Evolutionary conservation across 2,888 invertebrate genomes (phyloP).

Genomic region (Exocentrus adspersus): DNA sequence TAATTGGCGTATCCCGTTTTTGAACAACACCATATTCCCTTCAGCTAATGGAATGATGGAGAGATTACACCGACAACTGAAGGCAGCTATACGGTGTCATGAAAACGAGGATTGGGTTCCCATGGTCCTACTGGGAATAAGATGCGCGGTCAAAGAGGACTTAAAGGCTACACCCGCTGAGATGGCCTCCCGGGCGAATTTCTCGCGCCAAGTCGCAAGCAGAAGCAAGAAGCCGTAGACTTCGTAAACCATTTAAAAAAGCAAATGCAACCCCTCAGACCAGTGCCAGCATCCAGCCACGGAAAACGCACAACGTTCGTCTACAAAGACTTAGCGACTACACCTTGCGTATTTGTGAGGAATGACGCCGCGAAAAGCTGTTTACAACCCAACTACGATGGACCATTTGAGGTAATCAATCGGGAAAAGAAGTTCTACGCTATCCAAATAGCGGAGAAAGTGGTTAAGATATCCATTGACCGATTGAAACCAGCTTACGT

Average conservation of each 20-base stretch:
- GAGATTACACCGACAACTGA: slow-evolving; percentile 49
- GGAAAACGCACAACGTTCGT: not conserved
- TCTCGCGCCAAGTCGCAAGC: not conserved
- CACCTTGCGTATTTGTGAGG: not conserved
- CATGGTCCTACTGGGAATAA: slow-evolving; percentile 53
- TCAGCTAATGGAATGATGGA: too few relatives aligned
- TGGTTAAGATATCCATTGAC: too few relatives aligned
- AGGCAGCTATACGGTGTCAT: slow-evolving; percentile 49
- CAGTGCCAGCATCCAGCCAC: not conserved
- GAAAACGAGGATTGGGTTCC: slow-evolving; percentile 49
- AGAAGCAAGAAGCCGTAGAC: not conserved
- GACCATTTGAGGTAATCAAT: not conserved
- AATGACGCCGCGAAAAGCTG: not conserved
- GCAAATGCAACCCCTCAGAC: not conserved
- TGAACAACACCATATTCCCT: slow-evolving; percentile 50
- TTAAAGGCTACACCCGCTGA: slow-evolving; percentile 51
- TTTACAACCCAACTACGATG: not conserved
- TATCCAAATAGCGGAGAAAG: too few relatives aligned
- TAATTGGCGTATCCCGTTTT: not conserved
- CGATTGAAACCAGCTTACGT: too few relatives aligned
- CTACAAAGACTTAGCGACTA: not conserved
- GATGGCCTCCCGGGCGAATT: slow-evolving; percentile 49
- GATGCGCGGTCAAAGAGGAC: slow-evolving; percentile 52
- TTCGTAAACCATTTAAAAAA: not conserved
- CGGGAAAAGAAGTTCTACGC: not conserved